These are phyloP conservation scores for Tangara arthus DNA, from an alignment of 2,797 vertebrate species.

Conservation along the genomic window DNA sequence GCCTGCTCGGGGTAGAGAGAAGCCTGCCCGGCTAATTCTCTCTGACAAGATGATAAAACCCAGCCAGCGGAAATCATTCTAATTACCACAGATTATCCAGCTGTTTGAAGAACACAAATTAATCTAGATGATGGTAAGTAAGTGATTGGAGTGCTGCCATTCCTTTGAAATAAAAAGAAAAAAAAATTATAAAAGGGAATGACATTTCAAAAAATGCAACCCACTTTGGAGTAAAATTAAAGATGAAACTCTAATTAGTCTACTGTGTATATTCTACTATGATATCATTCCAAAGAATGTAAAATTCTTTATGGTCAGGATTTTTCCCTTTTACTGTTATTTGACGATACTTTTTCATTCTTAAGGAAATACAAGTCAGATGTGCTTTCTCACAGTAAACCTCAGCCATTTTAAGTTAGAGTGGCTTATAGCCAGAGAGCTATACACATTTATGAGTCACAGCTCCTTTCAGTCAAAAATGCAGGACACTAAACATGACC, in stretches of 20 bases:
- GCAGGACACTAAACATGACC: slow-evolving; percentile 10
- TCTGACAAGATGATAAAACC: slow-evolving; percentile 15
- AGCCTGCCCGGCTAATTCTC: not conserved
- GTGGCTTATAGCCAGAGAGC: not conserved
- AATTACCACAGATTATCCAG: slow-evolving; percentile 36
- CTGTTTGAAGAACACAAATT: slow-evolving; percentile 17
- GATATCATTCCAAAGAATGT: slow-evolving; percentile 28
- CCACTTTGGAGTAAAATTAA: slow-evolving; percentile 12
- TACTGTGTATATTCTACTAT: slow-evolving; percentile 1
- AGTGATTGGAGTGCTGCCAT: not conserved
- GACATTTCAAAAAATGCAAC: not conserved
- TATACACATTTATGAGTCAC: not conserved
- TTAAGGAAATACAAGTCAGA: slow-evolving; percentile 53
- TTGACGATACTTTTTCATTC: slow-evolving; percentile 7
- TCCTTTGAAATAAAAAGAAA: not conserved
- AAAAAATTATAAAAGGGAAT: not conserved
- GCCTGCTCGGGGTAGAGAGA: not conserved
- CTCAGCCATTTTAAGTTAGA: not conserved
- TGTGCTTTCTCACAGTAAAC: slow-evolving; percentile 35
- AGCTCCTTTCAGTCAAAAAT: not conserved
- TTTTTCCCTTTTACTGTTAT: slow-evolving; percentile 6
- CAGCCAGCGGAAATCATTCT: slow-evolving; percentile 1
- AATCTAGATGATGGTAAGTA: slow-evolving; percentile 27
- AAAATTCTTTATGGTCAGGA: slow-evolving; percentile 31
- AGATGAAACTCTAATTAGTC: slow-evolving; percentile 30